Conservation (phyloP, 30 jellyfish, hydroid and myxozoan genomes). For the Clytia hemisphaerica region DNA sequence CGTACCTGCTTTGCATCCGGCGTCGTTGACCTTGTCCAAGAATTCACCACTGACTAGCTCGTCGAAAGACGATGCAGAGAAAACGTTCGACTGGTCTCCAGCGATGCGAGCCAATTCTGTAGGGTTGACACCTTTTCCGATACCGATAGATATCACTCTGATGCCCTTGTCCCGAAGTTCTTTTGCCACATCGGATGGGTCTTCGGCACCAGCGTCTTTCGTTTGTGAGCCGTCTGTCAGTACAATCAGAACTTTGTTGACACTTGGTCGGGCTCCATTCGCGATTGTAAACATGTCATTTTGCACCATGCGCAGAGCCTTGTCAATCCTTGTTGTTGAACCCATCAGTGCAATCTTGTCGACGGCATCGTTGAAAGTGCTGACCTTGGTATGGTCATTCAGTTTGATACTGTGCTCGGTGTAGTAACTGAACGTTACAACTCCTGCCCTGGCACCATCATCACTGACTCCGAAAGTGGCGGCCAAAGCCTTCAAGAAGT, state of each 20-base stretch:
- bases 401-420: conserved; percentile 76
- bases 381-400: conserved; percentile 29
- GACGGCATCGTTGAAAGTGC: conserved; percentile 68
- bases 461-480: conserved; percentile 51
- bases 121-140: conserved; percentile 53
- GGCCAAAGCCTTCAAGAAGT: conserved; percentile 64
- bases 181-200: conserved; percentile 52
- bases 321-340: conserved; percentile 77
- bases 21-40: conserved; percentile 2
- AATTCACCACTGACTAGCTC: conserved; percentile 26
- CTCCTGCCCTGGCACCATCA: conserved; percentile 76
- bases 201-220: conserved; percentile 60
- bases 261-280: conserved; percentile 71
- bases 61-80: conserved; percentile 53
- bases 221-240: conserved; percentile 91
- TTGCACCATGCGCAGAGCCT: conserved; percentile 71
- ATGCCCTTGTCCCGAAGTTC: conserved; percentile 52
- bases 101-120: conserved; percentile 66
- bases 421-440: conserved; percentile 66
- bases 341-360: conserved; percentile 79
- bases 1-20: no score
- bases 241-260: conserved; percentile 50
- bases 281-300: conserved; percentile 26
- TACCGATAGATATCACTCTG: conserved; percentile 58
- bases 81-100: conserved; percentile 38